phyloP scores from a whole-genome alignment of 2,113 vertebrate species.

The Hemichromis elongatus region DNA sequence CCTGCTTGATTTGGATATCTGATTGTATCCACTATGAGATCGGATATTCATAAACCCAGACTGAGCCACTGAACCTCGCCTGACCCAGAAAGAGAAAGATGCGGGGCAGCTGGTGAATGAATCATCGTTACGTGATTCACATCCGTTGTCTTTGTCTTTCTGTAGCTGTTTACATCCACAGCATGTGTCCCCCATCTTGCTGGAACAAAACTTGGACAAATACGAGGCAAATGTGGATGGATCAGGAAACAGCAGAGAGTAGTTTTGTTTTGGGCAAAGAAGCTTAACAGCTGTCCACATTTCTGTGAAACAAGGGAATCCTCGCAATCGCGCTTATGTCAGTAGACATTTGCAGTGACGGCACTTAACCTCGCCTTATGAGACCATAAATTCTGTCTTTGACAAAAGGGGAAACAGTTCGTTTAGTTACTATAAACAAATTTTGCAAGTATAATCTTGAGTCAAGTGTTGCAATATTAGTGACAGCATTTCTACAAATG shows the following conservation, averaged over 20 bases:
- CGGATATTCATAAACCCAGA: not conserved
- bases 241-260: slow-evolving; percentile 7
- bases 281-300: slow-evolving; percentile 32
- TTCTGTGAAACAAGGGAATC: not conserved
- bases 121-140: slow-evolving; percentile 47
- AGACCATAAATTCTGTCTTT: not conserved
- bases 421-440: slow-evolving; percentile 2
- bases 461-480: not conserved
- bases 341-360: not conserved
- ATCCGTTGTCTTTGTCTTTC: slow-evolving; percentile 43
- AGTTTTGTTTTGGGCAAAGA: slow-evolving; percentile 22
- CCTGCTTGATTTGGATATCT: not conserved
- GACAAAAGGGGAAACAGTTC: not conserved
- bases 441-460: not conserved
- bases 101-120: slow-evolving; percentile 38
- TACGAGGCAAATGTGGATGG: not conserved
- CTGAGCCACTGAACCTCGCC: slow-evolving; percentile 24
- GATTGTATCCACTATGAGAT: not conserved
- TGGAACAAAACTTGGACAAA: slow-evolving; percentile 38
- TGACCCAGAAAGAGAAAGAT: slow-evolving; percentile 27
- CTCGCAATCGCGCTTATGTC: not conserved
- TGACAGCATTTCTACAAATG: not conserved
- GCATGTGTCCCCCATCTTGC: slow-evolving; percentile 47
- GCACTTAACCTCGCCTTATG: not conserved
- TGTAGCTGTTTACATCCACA: slow-evolving; percentile 59